Base-by-base conservation (phyloP, 2,113 vertebrate species). In the Hippocampus comes region DNA sequence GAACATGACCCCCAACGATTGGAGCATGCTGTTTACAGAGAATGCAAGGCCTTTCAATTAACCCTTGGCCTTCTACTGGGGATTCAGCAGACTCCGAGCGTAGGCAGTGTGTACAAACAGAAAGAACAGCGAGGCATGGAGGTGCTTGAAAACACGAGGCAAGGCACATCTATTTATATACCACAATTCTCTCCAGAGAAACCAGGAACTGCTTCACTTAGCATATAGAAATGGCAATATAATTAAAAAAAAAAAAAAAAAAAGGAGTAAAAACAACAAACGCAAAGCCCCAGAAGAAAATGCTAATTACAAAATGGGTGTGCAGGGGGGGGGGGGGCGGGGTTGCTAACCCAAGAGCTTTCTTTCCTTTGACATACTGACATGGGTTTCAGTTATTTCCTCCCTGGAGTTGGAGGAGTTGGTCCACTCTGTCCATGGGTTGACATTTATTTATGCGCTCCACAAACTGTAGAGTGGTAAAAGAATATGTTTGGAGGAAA, bases 21-120 rank as follows among this genome's bases (percentile, higher is more conserved):
- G 27, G 51, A 69, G 70, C 78, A 49, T 21, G 71, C 73, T 71
- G 76, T 86, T 86, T 75, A 88, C 79, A 78, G 63, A 79, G 67
- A 76, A 80, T 51, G 72, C 65, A 70, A 78, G 76, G 63, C 77
- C 70, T 72, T 76, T 66, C 82, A 85, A 86, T 90, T 87, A 89
- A 88, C 84, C 87, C 51, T 2, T 48, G 76, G 83, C 70, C 78
- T 73, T 63, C 65, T 56, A 70, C 72, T 60, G 74, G 72, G 81
- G 75, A 76, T 67, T 68, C 41, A 34, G 67, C 34, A 15, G 41
- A 57, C 78, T 67, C 46, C 4, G 4, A 71, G 78, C 4, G 20
- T 68, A 74, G 68, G 12, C 42, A 78, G 68, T 68, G 76, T 75
- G 82, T 80, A 85, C 21, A 73, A 73, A 77, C 55, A 11, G 4